These are phyloP conservation scores for Euclidia mi DNA, from an alignment of 2,888 invertebrate genomes.

Conservation along the genomic window DNA sequence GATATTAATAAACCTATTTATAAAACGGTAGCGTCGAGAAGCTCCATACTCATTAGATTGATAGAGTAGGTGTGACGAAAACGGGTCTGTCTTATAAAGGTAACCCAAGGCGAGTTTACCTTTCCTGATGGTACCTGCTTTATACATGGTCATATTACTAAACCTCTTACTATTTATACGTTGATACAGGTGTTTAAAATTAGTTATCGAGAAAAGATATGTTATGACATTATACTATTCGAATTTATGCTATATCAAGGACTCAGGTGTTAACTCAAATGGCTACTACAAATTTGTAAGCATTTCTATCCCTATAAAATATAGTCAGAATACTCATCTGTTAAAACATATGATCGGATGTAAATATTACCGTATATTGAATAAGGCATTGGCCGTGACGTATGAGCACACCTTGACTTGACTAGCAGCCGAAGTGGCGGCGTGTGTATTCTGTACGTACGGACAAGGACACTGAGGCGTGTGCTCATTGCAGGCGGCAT, in stretches of 20 bases:
- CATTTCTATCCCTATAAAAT: too few species aligned
- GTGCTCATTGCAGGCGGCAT: slow-evolving; percentile 83
- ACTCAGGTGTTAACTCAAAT: too few species aligned
- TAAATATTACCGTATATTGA: neutral
- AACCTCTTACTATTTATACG: slow-evolving; percentile 1
- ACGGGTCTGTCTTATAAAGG: slow-evolving; percentile 10
- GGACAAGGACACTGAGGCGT: slow-evolving; percentile 16
- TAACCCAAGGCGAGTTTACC: slow-evolving; percentile 14
- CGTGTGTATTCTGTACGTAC: neutral
- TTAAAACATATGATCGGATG: too few species aligned
- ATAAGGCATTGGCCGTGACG: neutral
- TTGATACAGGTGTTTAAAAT: neutral
- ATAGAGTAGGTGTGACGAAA: slow-evolving; percentile 10
- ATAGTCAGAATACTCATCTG: too few species aligned
- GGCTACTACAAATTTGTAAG: too few species aligned
- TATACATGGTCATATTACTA: slow-evolving; percentile 3
- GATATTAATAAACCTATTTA: slow-evolving; percentile 1
- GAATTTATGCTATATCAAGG: too few species aligned
- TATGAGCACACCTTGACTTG: neutral
- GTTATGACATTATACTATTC: too few species aligned
- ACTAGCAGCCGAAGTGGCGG: neutral
- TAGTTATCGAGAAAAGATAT: neutral
- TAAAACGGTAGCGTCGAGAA: neutral
- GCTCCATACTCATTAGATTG: neutral
- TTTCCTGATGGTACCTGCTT: slow-evolving; percentile 1